Conservation (phyloP, 2,888 invertebrate species). For the Scaptomyza reducta region DNA sequence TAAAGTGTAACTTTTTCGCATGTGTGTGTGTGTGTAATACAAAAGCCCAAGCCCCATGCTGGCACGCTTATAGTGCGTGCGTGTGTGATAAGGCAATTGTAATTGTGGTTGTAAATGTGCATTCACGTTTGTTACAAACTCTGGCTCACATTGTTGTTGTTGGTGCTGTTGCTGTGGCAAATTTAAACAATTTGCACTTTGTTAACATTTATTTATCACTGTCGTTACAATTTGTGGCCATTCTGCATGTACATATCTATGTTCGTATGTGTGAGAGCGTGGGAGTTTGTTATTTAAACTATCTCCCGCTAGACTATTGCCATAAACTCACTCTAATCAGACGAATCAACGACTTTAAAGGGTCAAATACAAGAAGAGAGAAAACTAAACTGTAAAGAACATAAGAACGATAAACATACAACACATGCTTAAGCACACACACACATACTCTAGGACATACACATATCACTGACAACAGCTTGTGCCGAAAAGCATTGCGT, state of each 20-base stretch:
- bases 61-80: constrained; percentile 23
- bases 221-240: constrained; percentile 57
- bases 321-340: constrained; percentile 53
- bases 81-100: constrained; percentile 69
- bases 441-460: background rate
- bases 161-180: constrained; percentile 63
- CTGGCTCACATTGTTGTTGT: constrained; percentile 37
- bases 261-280: background rate
- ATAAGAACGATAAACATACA: constrained; percentile 4
- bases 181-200: constrained; percentile 71
- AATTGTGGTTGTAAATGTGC: constrained; percentile 67
- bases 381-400: constrained; percentile 9
- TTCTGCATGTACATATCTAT: constrained; percentile 9
- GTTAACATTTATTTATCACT: constrained; percentile 74
- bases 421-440: background rate
- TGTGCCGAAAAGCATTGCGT: constrained; percentile 62
- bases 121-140: constrained; percentile 58
- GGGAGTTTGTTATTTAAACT: constrained; percentile 57
- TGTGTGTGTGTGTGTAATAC: constrained; percentile 30
- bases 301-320: constrained; percentile 47
- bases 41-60: constrained; percentile 53
- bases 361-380: constrained; percentile 15
- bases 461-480: constrained; percentile 62
- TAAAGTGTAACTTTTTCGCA: constrained; percentile 53
- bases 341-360: constrained; percentile 32